These are phyloP conservation scores for Sinocyclocheilus maitianheensis DNA, from an alignment of 2,113 vertebrate species.

Conservation along the genomic window DNA sequence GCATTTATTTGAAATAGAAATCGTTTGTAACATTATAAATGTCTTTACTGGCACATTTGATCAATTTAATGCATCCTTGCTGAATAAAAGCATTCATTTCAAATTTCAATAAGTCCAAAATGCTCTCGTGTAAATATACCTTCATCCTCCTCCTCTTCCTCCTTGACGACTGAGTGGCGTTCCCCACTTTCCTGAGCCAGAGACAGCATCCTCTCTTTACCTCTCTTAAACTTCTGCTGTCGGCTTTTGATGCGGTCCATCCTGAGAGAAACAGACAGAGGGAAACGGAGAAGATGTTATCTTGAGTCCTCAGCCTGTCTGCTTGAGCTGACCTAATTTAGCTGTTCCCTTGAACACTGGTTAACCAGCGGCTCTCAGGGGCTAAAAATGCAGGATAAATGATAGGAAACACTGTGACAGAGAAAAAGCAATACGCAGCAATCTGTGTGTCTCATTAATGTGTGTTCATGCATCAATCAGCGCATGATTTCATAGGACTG, in stretches of 20 bases:
- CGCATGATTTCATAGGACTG: slow-evolving; percentile 7
- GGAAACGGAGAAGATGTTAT: neutral
- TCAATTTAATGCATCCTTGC: neutral
- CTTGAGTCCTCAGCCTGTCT: neutral
- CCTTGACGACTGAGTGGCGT: slow-evolving; percentile 67
- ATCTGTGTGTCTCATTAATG: neutral
- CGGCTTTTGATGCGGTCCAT: slow-evolving; percentile 96
- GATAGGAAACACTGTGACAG: neutral
- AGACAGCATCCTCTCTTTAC: slow-evolving; percentile 91
- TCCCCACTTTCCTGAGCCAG: slow-evolving; percentile 82
- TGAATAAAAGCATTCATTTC: neutral
- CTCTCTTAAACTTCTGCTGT: slow-evolving; percentile 93
- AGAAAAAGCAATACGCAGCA: neutral
- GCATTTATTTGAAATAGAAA: neutral
- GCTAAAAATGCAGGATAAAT: neutral
- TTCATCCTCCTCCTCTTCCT: slow-evolving; percentile 82
- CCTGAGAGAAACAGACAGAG: slow-evolving; percentile 66
- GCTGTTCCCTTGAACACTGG: slow-evolving; percentile 4
- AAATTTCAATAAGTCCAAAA: neutral
- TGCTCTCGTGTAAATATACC: slow-evolving; percentile 26
- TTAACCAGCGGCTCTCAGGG: neutral
- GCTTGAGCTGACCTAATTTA: too few species aligned
- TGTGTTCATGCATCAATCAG: slow-evolving; percentile 8
- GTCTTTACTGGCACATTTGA: neutral
- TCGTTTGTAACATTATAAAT: neutral